Conservation (phyloP, 2,113 vertebrate genomes). For the Thalassoma bifasciatum region DNA sequence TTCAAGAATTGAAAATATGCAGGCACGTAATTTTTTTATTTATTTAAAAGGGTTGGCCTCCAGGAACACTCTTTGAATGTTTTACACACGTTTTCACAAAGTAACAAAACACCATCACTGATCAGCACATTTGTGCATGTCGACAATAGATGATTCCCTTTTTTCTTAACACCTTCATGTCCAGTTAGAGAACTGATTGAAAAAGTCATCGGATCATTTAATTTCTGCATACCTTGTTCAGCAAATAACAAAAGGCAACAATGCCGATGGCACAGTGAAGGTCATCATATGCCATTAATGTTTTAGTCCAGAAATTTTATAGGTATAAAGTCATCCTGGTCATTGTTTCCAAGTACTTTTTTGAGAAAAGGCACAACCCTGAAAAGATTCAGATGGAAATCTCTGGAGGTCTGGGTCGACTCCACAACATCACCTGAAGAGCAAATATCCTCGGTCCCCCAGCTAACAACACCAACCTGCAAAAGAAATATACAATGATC, state of each 20-base stretch:
- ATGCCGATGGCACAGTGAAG: no score
- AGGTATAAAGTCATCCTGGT: slow-evolving; percentile 25
- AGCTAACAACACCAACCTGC: slow-evolving; percentile 77
- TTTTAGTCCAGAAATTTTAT: slow-evolving; percentile 56
- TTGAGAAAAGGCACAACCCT: slow-evolving; percentile 68
- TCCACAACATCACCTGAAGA: fast-evolving
- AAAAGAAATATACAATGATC: background rate
- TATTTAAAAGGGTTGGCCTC: background rate
- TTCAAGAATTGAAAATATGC: background rate
- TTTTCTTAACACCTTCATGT: background rate
- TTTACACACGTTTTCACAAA: background rate
- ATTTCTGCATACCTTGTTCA: background rate
- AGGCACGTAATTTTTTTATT: background rate
- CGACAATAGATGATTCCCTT: no score
- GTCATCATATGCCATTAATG: no score
- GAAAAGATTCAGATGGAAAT: slow-evolving; percentile 79
- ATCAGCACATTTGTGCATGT: background rate
- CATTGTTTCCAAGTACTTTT: slow-evolving; percentile 40
- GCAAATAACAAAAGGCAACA: background rate
- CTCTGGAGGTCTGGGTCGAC: slow-evolving; percentile 59
- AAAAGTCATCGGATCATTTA: background rate
- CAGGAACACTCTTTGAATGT: background rate
- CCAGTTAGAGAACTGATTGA: background rate
- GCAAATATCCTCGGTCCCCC: slow-evolving; percentile 66
- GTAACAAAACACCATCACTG: background rate